phyloP scores from a whole-genome alignment of 2,888 invertebrate genomes.

The Aphrophora alni region DNA sequence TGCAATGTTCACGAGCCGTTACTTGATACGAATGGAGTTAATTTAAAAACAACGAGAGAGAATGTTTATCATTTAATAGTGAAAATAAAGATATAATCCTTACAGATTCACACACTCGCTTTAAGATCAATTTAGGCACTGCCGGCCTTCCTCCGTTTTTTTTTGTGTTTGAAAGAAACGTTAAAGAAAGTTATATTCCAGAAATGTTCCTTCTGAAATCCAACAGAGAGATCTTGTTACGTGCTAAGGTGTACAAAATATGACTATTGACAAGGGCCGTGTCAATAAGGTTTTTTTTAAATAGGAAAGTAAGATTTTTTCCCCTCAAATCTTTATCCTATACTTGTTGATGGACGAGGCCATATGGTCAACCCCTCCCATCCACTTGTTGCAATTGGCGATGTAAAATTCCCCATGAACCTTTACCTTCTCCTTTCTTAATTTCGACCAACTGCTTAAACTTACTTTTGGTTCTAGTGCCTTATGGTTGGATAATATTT shows the following conservation, averaged over 20 bases:
- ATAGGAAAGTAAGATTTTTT: conserved; percentile 13
- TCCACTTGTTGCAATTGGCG: not conserved
- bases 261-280: not conserved
- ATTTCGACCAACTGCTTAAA: conserved; percentile 10
- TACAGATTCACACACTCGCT: not conserved
- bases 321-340: not conserved
- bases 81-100: no score
- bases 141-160: conserved; percentile 2
- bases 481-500: not conserved
- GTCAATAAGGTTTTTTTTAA: not conserved
- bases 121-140: not conserved
- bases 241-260: not conserved
- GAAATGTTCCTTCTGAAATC: not conserved
- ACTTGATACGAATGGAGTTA: no score
- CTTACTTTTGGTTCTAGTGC: not conserved
- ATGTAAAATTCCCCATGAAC: not conserved
- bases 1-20: no score
- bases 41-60: no score
- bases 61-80: no score
- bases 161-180: not conserved
- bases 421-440: not conserved
- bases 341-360: not conserved
- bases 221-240: not conserved
- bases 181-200: not conserved
- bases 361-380: not conserved